Evolutionary conservation across 2,113 vertebrate species (phyloP), one percentile per base, ranked within the genome.

Genomic region (Myiozetetes cayanensis): DNA sequence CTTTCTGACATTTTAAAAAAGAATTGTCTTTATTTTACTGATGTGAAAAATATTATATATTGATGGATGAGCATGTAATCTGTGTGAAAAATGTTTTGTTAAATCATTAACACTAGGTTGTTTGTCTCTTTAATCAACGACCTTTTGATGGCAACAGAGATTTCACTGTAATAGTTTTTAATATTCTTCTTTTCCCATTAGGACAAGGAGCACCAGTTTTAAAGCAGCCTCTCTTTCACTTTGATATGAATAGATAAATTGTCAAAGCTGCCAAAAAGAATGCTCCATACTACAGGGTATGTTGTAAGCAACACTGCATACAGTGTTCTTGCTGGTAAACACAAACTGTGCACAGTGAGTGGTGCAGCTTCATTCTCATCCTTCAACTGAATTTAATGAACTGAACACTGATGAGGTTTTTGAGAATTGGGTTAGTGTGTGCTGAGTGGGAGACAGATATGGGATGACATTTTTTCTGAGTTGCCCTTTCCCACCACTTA

Each of bases 191-290:
- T 91, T 92, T 94, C 85, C 91, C 78, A 46, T 93, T 96, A 91
- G 87, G 89, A 88, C 94, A 96, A 94, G 94, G 81, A 96, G 84
- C 77, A 94, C 82, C 84, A 93, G 93, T 97, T 97, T 96, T 96
- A 89, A 93, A 95, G 95, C 94, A 94, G 93, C 70, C 95, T 78
- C 91, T 96, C 71, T 97, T 97, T 96, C 83, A 65, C 70, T 94
- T 90, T 55, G 35, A 92, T 94, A 95, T 97, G 97, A 98, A 97
- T 97, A 97, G 96, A 97, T 97, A 97, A 97, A 97, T 97, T 97
- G 97, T 97, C 89, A 91, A 89, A 95, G 92, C 80, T 91, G 94
- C 97, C 97, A 96, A 76, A 63, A 92, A 97, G 95, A 96, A 55
- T 81, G 86, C 93, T 96, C 90, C 95, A 43, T 89, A 95, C 96